Base-by-base conservation (phyloP, 2,797 vertebrate species). In the Harpagifer antarcticus region DNA sequence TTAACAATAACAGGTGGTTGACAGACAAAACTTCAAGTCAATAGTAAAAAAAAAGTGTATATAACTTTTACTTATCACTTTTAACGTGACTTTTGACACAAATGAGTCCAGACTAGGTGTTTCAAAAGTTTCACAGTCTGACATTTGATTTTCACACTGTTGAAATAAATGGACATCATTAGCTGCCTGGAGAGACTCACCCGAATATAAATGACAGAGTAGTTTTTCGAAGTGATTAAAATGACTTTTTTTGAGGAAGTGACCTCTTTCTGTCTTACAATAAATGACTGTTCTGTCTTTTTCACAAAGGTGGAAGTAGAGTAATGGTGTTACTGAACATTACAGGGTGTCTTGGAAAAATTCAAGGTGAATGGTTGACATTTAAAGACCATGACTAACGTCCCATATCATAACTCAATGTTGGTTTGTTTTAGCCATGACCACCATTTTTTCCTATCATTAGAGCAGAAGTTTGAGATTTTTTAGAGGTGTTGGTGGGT, bases 141-240 rank as follows among this genome's bases (percentile, higher is more conserved):
- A 17, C 16, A 37, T 72, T 65, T 66, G 42, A 61, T 48, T 68
- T 67, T 61, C 43, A 66, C 37, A 45, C 23, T 4, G n/a, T 12
- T 47, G 23, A 23, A 43, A 12, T 57, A 17, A 72, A 48, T 23
- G 8, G 19, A 50, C 45, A 31, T 57, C 48, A 68, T 1, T 31
- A 19, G 56, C 62, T 59, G 64, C 48, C 15, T 47, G 37, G 23
- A 52, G 20, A 27, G 48, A 52, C 5, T 58, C 31, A 17, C 1
- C 20, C 14, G 23, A 27, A 23, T 57, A 49, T 17, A 43, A 17
- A 52, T 42, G 9, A 43, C 14, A 33, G 7, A 0, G 19, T 31
- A 33, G 6, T 20, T 61, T 70, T 33, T 53, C 50, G 3, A 61
- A 45, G 49, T 37, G 27, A 42, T 62, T 49, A 17, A 50, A 48